phyloP scores from a whole-genome alignment of 2,113 vertebrate genomes.

The Herpailurus yagouaroundi region DNA sequence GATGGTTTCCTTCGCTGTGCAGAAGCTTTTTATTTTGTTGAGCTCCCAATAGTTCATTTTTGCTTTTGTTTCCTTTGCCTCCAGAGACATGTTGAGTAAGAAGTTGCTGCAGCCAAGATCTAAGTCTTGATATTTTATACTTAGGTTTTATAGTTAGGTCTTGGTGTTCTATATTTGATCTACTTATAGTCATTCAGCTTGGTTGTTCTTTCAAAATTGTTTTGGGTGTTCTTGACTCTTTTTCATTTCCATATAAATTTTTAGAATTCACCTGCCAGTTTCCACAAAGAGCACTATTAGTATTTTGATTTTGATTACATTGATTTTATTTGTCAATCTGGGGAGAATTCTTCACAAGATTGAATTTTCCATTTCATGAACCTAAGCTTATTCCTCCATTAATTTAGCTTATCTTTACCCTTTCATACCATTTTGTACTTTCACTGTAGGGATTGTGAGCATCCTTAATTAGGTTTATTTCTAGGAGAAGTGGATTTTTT shows the following conservation, averaged over 20 bases:
- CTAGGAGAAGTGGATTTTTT: background rate
- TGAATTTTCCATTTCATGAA: background rate
- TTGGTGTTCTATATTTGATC: background rate
- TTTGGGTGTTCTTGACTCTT: background rate
- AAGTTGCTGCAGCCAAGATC: no score
- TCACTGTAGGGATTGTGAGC: background rate
- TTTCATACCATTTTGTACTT: background rate
- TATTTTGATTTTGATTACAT: background rate
- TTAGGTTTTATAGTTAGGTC: background rate
- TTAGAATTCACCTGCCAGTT: background rate
- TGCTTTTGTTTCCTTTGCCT: no score
- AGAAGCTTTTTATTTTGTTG: no score
- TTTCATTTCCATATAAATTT: background rate
- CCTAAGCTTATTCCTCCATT: background rate
- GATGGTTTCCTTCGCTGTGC: no score
- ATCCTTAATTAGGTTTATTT: constrained; percentile 10
- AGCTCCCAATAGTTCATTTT: no score
- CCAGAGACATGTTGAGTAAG: no score
- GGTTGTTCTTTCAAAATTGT: background rate
- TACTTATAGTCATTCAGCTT: background rate
- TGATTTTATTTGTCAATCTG: background rate
- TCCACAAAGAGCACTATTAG: background rate
- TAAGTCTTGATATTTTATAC: constrained; percentile 4
- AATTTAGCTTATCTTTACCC: background rate
- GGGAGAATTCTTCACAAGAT: background rate